A percentile compares a stretch with the other conserved stretches of the same genome.
Evolutionary conservation across 1,140 invertebrate genomes (phyloP).

Genomic region (Dufourea novaeangliae): DNA sequence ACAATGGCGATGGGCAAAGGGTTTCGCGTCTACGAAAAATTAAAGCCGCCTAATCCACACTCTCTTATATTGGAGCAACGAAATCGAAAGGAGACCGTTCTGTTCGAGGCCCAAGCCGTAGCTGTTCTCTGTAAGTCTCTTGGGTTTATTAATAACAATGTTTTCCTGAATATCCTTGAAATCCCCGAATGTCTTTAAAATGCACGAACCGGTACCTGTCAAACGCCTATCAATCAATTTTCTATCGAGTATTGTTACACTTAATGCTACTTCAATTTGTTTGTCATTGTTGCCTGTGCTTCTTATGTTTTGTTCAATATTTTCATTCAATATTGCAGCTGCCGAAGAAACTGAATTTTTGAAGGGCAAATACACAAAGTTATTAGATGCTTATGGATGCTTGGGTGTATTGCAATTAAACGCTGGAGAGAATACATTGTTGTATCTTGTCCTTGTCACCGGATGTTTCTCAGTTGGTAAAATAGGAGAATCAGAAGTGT

Average conservation of each 20-base stretch:
- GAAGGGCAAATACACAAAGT: conserved; percentile 92
- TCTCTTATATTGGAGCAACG: conserved; percentile 94
- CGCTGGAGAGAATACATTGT: conserved; percentile 90
- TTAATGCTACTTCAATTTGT: neutral
- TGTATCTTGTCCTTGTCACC: conserved; percentile 96
- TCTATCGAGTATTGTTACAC: neutral
- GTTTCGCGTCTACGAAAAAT: conserved; percentile 94
- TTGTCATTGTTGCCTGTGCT: neutral
- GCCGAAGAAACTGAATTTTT: conserved; percentile 93
- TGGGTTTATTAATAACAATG: neutral
- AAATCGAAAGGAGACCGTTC: conserved; percentile 91
- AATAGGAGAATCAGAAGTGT: conserved; percentile 95
- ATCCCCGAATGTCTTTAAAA: neutral
- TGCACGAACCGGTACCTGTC: neutral
- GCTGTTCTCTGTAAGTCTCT: conserved; percentile 89
- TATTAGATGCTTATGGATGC: conserved; percentile 96
- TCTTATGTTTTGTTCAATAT: conserved; percentile 2
- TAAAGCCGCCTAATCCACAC: conserved; percentile 91
- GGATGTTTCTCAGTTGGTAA: conserved; percentile 97
- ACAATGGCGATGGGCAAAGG: conserved; percentile 96
- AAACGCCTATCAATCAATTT: neutral
- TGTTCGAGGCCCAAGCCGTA: conserved; percentile 95
- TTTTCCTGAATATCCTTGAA: neutral
- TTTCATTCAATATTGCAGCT: conserved; percentile 80
- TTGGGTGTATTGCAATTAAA: conserved; percentile 94